phyloP scores from a whole-genome alignment of 2,888 invertebrate genomes.

The Spialia ferax region DNA sequence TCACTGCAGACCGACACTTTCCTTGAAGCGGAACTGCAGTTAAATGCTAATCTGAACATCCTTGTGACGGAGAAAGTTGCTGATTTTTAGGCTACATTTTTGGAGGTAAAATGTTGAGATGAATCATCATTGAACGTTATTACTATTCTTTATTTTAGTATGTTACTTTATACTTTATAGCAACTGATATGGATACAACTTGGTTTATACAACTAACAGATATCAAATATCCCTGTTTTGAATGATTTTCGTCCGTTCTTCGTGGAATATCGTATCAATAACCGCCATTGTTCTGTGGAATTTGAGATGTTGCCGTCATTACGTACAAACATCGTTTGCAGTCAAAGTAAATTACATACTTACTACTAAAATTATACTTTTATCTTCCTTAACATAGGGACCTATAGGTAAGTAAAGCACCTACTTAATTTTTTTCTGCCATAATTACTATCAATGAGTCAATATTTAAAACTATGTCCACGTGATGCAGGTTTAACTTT shows the following conservation, averaged over 20 bases:
- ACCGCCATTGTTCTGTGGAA: constrained; percentile 54
- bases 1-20: constrained; percentile 1
- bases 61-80: constrained; percentile 15
- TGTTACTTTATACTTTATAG: too few species aligned
- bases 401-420: too few species aligned
- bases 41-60: constrained; percentile 18
- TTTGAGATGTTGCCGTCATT: constrained; percentile 48
- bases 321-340: background rate
- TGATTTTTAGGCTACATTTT: constrained; percentile 2
- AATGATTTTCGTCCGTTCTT: constrained; percentile 38
- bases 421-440: too few species aligned
- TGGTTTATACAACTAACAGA: constrained; percentile 6
- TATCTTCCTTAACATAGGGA: too few species aligned
- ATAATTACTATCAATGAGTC: too few species aligned
- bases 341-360: too few species aligned
- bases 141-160: too few species aligned
- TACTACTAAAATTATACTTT: too few species aligned
- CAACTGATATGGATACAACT: too few species aligned
- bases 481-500: too few species aligned
- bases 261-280: constrained; percentile 43
- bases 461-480: too few species aligned
- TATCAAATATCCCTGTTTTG: constrained; percentile 39
- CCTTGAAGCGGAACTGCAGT: constrained; percentile 17
- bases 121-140: constrained; percentile 20
- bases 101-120: background rate